Evolutionary conservation across 2,888 invertebrate genomes (phyloP).

Genomic region (Emmelina monodactyla): DNA sequence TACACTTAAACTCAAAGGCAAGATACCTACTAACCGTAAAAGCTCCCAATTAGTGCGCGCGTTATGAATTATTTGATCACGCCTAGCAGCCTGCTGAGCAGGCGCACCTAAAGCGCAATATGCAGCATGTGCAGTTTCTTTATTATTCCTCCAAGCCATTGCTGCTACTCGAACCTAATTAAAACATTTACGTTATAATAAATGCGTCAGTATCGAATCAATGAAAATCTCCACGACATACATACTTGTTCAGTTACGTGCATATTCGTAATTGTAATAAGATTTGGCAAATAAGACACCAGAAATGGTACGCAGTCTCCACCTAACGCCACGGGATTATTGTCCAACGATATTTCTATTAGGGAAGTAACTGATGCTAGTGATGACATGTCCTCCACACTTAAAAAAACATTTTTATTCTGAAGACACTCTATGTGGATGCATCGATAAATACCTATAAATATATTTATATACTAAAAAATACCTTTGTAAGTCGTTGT

Average conservation of each 20-base stretch:
- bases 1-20: background rate
- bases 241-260: conserved; percentile 77
- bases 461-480: background rate
- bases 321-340: conserved; percentile 82
- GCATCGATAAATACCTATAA: too few species aligned
- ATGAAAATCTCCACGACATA: too few species aligned
- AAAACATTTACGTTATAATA: background rate
- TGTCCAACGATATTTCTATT: conserved; percentile 85
- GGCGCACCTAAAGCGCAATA: conserved; percentile 68
- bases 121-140: conserved; percentile 74
- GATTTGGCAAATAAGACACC: conserved; percentile 79
- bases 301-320: conserved; percentile 84
- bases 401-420: too few species aligned
- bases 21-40: conserved; percentile 49
- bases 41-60: conserved; percentile 89
- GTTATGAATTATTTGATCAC: conserved; percentile 86
- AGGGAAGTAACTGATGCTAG: conserved; percentile 79
- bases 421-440: too few species aligned
- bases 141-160: conserved; percentile 80
- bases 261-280: conserved; percentile 78
- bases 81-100: conserved; percentile 67
- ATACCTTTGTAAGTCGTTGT: conserved; percentile 75
- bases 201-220: too few species aligned
- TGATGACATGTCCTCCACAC: conserved; percentile 87
- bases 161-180: conserved; percentile 73